These are phyloP conservation scores for Parauchenoglanis punctatus DNA, from an alignment of 2,797 vertebrate genomes.

Conservation along the genomic window DNA sequence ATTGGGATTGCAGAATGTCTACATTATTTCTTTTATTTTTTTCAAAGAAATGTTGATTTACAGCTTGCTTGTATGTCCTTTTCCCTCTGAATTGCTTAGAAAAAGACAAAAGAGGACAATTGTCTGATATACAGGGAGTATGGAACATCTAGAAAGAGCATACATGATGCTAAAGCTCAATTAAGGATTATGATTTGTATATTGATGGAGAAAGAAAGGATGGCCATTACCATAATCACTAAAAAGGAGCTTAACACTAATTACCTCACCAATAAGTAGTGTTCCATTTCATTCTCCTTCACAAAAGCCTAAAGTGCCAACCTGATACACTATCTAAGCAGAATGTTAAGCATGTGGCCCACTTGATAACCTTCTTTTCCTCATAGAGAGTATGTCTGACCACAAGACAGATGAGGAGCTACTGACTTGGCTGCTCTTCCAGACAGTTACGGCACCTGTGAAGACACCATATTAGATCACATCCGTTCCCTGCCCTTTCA, in stretches of 20 bases:
- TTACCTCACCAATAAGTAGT: background rate
- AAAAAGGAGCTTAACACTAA: background rate
- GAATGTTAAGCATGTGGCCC: conserved; percentile 45
- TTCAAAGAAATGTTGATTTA: background rate
- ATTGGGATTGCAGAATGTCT: background rate
- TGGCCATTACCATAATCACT: background rate
- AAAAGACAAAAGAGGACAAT: background rate
- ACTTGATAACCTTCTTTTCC: conserved; percentile 49
- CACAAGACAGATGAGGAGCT: conserved; percentile 41
- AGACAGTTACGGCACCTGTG: conserved; percentile 27
- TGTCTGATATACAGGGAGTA: background rate
- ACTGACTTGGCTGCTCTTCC: conserved; percentile 33
- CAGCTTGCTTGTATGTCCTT: background rate
- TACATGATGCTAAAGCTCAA: background rate
- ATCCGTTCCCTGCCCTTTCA: conserved; percentile 50
- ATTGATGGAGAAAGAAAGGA: background rate
- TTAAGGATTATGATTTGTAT: background rate
- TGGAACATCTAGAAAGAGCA: background rate
- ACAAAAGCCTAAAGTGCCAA: background rate
- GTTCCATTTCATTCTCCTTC: background rate
- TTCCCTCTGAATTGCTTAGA: background rate
- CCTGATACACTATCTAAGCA: conserved; percentile 30
- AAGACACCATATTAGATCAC: conserved; percentile 54
- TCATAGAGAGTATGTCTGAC: conserved; percentile 11
- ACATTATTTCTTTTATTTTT: background rate